These are phyloP conservation scores for Anomalospiza imberbis DNA, from an alignment of 2,797 vertebrate genomes.

Conservation along the genomic window DNA sequence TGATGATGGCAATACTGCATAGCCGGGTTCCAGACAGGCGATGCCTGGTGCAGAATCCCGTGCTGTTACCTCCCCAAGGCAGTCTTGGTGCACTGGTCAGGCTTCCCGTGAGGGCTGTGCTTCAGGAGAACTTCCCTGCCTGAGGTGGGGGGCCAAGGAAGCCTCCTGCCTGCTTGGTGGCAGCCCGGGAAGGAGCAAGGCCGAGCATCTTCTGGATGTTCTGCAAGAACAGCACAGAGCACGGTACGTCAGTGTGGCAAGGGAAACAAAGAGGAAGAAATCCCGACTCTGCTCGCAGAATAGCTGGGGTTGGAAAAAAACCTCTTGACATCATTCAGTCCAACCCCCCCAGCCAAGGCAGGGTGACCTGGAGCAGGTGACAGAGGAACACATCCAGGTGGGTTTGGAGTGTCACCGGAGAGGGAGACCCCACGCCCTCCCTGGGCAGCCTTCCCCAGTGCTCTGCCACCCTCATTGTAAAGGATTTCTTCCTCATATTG, in stretches of 20 bases:
- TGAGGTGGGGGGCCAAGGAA: conserved; percentile 96
- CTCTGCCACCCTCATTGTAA: not conserved
- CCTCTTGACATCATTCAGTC: not conserved
- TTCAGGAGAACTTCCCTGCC: conserved; percentile 93
- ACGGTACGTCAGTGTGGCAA: not conserved
- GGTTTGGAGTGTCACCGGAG: not conserved
- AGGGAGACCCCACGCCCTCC: accelerated
- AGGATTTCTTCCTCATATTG: not conserved
- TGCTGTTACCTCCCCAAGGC: not conserved
- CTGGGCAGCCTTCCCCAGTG: not conserved
- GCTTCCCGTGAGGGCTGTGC: not conserved
- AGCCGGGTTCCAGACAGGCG: not conserved
- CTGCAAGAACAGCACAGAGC: conserved; percentile 68
- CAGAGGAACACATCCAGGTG: accelerated
- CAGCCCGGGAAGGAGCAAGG: conserved; percentile 93
- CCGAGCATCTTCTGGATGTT: conserved; percentile 99
- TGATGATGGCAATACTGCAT: not conserved
- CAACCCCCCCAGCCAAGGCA: not conserved
- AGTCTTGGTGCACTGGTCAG: not conserved
- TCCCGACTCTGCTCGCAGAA: not conserved
- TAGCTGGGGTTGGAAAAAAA: not conserved
- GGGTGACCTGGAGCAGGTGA: not conserved
- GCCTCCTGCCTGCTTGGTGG: conserved; percentile 96
- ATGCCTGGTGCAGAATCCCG: not conserved
- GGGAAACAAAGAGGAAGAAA: not conserved